Evolutionary conservation across 1,140 invertebrate genomes (phyloP).

Genomic region (fruit fly (Drosophila melanogaster)): Release_6_plus_ISO1_MT NT_033777.3:27186501-27187000

Average conservation of each 20-base stretch:
- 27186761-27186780: conserved; percentile 73
- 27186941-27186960: conserved; percentile 28
- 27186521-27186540: no score
- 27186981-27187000: not conserved
- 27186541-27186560: not conserved
- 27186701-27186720: conserved; percentile 13
- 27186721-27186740: conserved; percentile 60
- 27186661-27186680: no score
- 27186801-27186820: conserved; percentile 39
- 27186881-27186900: conserved; percentile 61
- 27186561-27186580: not conserved
- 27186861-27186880: conserved; percentile 54
- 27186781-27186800: conserved; percentile 42
- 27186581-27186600: no score
- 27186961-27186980: conserved; percentile 9
- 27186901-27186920: conserved; percentile 45
- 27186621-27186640: not conserved
- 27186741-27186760: conserved; percentile 78
- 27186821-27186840: conserved; percentile 41
- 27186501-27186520: not conserved
- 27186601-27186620: no score
- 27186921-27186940: conserved; percentile 38
- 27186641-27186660: not conserved
- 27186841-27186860: conserved; percentile 25
- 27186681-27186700: conserved; percentile 13